Evolutionary conservation across 2,113 vertebrate genomes (phyloP), one percentile per base, ranked within the genome.

Genomic region (Scalopus aquaticus): DNA sequence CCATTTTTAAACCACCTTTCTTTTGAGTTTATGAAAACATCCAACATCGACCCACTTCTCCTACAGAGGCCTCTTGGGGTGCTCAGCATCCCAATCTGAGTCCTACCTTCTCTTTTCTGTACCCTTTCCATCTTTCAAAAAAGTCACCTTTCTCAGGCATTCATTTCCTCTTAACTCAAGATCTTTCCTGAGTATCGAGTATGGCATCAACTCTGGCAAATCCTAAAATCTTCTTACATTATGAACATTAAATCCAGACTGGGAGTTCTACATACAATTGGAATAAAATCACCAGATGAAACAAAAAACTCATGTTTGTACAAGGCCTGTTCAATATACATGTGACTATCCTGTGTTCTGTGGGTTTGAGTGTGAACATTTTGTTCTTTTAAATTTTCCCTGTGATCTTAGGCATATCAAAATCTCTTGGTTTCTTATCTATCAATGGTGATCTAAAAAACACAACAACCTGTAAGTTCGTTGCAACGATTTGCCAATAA

Each of bases 241-340:
- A 64, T 85, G 81, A 77, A 78, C 60, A 91, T 46, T 90, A 96
- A 95, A 67, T 78, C 78, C 91, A 96, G 91, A 95, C 93, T 79
- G 85, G 72, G 82, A 35, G 86, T 96, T 95, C 39, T 65, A 24
- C 62, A 87, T 94, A 83, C 82, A 89, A 37, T 54, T 70, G 74
- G 51, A 74, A 91, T 94, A 93, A 95, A 88, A 82, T 95, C 95
- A 94, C 24, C 54, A 69, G 90, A 67, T 79, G 88, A 91, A 93
- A 84, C 78, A 10, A 86, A 88, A 82, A 76, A 32, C 54, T 88
- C 58, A 70, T 44, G 54, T 81, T 37, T 69, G 88, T 84, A 92
- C 39, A 65, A 91, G 17, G 56, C 46, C 37, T 90, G 30, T n/a
- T 83, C 64, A 69, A 67, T 49, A 88, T 91, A 26, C 82, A 67